Evolutionary conservation across 2,797 vertebrate genomes (phyloP).

Genomic region (Enteromius fasciolatus): DNA sequence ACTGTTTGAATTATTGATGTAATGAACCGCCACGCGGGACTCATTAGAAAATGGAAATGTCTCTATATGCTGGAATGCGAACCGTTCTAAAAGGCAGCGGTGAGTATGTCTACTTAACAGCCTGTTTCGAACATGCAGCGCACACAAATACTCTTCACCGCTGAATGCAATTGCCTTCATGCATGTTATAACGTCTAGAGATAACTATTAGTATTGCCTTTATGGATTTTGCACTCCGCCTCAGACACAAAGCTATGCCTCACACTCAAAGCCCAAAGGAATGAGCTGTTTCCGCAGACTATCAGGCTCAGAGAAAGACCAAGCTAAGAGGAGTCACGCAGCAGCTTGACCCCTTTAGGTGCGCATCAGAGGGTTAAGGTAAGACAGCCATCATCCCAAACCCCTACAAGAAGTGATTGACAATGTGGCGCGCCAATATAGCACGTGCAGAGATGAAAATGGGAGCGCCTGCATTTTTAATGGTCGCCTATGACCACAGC

Average conservation of each 20-base stretch:
- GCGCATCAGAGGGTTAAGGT: slow-evolving; percentile 33
- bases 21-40: slow-evolving; percentile 69
- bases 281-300: slow-evolving; percentile 21
- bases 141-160: background rate
- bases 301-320: slow-evolving; percentile 39
- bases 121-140: slow-evolving; percentile 39
- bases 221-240: slow-evolving; percentile 44
- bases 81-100: slow-evolving; percentile 72
- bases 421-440: slow-evolving; percentile 39
- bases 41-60: slow-evolving; percentile 77
- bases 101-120: slow-evolving; percentile 71
- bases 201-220: slow-evolving; percentile 44
- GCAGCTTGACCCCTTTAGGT: slow-evolving; percentile 50
- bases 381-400: slow-evolving; percentile 36
- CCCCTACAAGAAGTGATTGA: slow-evolving; percentile 57
- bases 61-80: slow-evolving; percentile 72
- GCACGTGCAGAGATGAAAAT: slow-evolving; percentile 50
- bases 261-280: slow-evolving; percentile 49
- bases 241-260: slow-evolving; percentile 32
- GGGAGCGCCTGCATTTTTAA: slow-evolving; percentile 64
- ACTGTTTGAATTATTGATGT: slow-evolving; percentile 74
- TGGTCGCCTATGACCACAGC: slow-evolving; percentile 53
- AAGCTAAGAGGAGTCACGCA: slow-evolving; percentile 53
- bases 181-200: slow-evolving; percentile 15
- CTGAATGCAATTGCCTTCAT: slow-evolving; percentile 31